These are phyloP conservation scores for Centropyge bicolor DNA, from an alignment of 2,797 vertebrate genomes.

Conservation along the genomic window DNA sequence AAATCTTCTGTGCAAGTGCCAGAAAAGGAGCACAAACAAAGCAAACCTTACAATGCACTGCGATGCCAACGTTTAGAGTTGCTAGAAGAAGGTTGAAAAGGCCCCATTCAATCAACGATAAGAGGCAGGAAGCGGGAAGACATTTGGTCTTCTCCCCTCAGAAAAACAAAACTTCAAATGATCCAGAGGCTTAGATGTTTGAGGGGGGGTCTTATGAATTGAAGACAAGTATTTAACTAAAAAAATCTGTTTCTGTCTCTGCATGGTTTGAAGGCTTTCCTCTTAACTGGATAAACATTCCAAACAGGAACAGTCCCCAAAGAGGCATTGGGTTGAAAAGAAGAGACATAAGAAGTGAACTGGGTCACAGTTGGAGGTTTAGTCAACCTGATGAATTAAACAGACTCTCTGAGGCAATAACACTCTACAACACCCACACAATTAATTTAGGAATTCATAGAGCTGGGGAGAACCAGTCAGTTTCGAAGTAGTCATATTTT, in stretches of 20 bases:
- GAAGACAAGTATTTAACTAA: conserved; percentile 54
- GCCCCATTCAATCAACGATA: conserved; percentile 72
- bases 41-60: conserved; percentile 59
- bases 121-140: conserved; percentile 50
- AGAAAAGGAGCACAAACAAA: conserved; percentile 62
- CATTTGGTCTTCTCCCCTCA: conserved; percentile 39
- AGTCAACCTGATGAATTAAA: conserved; percentile 80
- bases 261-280: conserved; percentile 64
- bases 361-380: conserved; percentile 72
- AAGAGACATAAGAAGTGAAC: conserved; percentile 61
- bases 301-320: conserved; percentile 56
- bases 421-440: conserved; percentile 59
- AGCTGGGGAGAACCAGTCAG: conserved; percentile 25
- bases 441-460: conserved; percentile 60
- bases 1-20: conserved; percentile 50
- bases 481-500: conserved; percentile 39
- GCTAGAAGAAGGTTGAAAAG: conserved; percentile 67
- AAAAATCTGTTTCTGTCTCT: conserved; percentile 48
- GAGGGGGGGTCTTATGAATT: conserved; percentile 52
- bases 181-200: conserved; percentile 46
- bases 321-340: conserved; percentile 51
- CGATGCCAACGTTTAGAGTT: conserved; percentile 68
- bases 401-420: conserved; percentile 63
- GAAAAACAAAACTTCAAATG: conserved; percentile 66
- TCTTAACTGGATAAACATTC: conserved; percentile 69